phyloP scores from a whole-genome alignment of 2,797 vertebrate genomes.

The Eurystomus glaucurus region DNA sequence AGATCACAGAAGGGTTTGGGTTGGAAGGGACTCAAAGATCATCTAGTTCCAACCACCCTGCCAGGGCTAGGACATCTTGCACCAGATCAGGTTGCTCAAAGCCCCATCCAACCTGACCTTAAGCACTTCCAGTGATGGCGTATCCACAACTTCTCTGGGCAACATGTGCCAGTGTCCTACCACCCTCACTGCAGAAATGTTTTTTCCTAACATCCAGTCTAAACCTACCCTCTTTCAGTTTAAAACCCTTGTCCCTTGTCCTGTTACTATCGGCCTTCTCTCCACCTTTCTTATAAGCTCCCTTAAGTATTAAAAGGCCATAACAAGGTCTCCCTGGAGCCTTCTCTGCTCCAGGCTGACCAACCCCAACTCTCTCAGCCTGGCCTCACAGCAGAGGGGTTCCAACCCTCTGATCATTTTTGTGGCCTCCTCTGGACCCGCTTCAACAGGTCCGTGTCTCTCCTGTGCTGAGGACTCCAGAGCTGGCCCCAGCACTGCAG shows the following conservation, averaged over 20 bases:
- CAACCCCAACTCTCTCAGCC: neutral
- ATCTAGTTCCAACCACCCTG: neutral
- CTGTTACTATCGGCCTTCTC: neutral
- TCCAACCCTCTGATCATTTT: neutral
- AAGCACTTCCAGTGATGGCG: neutral
- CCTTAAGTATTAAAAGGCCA: fast-evolving
- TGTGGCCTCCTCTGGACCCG: fast-evolving
- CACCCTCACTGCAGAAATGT: fast-evolving
- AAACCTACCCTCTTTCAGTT: neutral
- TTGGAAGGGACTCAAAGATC: neutral
- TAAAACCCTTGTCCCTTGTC: neutral
- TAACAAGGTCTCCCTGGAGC: fast-evolving
- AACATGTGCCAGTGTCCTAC: neutral
- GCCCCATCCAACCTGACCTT: fast-evolving
- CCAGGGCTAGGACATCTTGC: neutral
- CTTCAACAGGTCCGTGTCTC: neutral
- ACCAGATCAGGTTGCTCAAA: neutral
- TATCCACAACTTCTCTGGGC: neutral
- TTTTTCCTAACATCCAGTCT: neutral
- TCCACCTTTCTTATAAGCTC: neutral
- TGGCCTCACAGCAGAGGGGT: fast-evolving
- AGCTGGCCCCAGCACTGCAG: fast-evolving
- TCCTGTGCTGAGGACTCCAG: fast-evolving
- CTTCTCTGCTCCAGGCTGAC: neutral
- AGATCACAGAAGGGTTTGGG: fast-evolving